A percentile compares a stretch with the other conserved stretches of the same genome.
phyloP scores from a whole-genome alignment of 2,797 vertebrate species.

The Pygocentrus nattereri region DNA sequence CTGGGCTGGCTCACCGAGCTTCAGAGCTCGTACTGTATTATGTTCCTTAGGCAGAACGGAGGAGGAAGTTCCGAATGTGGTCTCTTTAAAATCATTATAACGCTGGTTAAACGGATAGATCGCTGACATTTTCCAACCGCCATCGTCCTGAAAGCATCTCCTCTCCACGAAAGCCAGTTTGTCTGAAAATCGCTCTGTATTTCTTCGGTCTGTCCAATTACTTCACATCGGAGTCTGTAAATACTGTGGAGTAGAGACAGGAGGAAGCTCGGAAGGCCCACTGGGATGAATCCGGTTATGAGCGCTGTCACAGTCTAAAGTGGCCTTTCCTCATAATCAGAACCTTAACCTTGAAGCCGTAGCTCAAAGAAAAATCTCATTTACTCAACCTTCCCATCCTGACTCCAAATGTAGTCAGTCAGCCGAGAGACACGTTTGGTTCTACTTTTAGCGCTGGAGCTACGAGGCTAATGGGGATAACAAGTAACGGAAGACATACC shows the following conservation, averaged over 20 bases:
- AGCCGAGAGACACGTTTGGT: not conserved
- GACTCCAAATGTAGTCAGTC: not conserved
- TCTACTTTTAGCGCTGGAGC: not conserved
- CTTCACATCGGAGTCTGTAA: constrained; percentile 51
- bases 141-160: constrained; percentile 28
- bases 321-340: not conserved
- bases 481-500: too few relatives aligned
- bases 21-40: not conserved
- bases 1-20: not conserved
- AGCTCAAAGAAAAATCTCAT: not conserved
- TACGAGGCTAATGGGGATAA: not conserved
- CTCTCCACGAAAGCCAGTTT: constrained; percentile 25
- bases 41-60: not conserved
- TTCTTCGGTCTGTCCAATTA: constrained; percentile 54
- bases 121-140: constrained; percentile 46
- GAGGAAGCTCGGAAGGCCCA: constrained; percentile 47
- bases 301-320: not conserved
- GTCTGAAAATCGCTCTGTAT: constrained; percentile 37
- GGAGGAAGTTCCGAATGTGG: constrained; percentile 24
- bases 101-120: constrained; percentile 38
- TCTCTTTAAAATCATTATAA: constrained; percentile 28
- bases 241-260: constrained; percentile 49
- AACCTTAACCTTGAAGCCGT: not conserved
- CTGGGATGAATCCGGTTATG: constrained; percentile 7
- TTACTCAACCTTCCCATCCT: not conserved